Evolutionary conservation across 1,140 invertebrate species (phyloP).

Genomic region (Brachionus calyciflorus): DNA sequence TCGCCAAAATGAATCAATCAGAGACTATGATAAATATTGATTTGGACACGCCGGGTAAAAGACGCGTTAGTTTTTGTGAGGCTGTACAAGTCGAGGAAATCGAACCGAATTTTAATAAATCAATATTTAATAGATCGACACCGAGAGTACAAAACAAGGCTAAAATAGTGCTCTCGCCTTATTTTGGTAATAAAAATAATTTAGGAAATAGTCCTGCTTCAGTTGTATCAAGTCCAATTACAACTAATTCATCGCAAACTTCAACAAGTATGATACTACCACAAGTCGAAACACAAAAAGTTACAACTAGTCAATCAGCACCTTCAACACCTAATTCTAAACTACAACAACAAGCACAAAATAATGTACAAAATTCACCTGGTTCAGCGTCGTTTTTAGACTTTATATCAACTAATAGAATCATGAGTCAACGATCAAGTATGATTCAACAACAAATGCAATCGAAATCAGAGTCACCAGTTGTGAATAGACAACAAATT

Average conservation of each 20-base stretch:
- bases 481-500: not conserved
- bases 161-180: slow-evolving; percentile 23
- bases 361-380: slow-evolving; percentile 35
- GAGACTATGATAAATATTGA: not conserved
- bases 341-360: not conserved
- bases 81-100: slow-evolving; percentile 37
- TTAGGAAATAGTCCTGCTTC: not conserved
- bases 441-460: slow-evolving; percentile 46
- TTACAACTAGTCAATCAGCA: not conserved
- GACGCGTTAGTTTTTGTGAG: slow-evolving; percentile 39
- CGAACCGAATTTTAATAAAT: slow-evolving; percentile 26
- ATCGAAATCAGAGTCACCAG: slow-evolving; percentile 5
- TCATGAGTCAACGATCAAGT: slow-evolving; percentile 12
- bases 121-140: slow-evolving; percentile 12
- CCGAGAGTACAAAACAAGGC: slow-evolving; percentile 20
- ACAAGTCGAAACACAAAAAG: not conserved
- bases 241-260: not conserved
- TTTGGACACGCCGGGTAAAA: slow-evolving; percentile 19
- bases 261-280: not conserved
- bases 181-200: slow-evolving; percentile 4
- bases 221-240: not conserved
- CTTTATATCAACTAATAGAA: slow-evolving; percentile 13
- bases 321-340: slow-evolving; percentile 10
- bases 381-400: slow-evolving; percentile 33
- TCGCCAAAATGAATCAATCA: slow-evolving; percentile 7